phyloP scores from a whole-genome alignment of 2,797 vertebrate species.

The Megalops cyprinoides region DNA sequence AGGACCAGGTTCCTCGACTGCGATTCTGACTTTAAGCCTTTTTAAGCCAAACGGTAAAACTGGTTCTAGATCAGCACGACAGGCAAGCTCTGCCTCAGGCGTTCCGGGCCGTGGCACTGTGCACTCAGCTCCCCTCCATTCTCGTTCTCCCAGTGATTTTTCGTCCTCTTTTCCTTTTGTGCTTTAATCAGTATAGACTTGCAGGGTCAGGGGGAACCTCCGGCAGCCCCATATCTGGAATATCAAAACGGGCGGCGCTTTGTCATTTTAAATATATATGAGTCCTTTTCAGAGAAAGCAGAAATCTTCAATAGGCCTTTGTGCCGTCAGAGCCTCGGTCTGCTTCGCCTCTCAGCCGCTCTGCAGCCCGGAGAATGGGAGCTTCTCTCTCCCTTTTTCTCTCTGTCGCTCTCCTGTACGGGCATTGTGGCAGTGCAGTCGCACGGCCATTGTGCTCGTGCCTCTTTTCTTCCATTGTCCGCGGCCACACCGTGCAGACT shows the following conservation, averaged over 20 bases:
- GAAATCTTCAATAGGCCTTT: background rate
- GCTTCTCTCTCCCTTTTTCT: background rate
- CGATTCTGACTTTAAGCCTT: no score
- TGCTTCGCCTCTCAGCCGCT: background rate
- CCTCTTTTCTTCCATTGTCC: conserved; percentile 2
- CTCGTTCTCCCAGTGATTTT: background rate
- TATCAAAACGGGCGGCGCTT: background rate
- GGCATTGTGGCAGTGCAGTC: background rate
- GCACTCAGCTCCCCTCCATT: background rate
- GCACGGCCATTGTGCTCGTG: background rate
- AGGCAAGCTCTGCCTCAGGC: no score
- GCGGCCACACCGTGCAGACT: background rate
- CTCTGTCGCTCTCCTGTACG: background rate
- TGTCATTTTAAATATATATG: background rate
- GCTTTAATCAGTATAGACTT: conserved; percentile 21
- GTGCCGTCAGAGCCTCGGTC: background rate
- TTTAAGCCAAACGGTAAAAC: no score
- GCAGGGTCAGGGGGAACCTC: conserved; percentile 22
- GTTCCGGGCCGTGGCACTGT: background rate
- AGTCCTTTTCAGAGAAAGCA: background rate
- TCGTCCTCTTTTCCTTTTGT: background rate
- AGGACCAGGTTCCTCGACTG: no score
- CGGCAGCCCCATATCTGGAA: background rate
- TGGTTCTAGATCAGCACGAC: no score
- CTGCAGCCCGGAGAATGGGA: background rate